Base-by-base conservation (phyloP, 1,140 invertebrate species). In the Lanistes nyassanus region DNA sequence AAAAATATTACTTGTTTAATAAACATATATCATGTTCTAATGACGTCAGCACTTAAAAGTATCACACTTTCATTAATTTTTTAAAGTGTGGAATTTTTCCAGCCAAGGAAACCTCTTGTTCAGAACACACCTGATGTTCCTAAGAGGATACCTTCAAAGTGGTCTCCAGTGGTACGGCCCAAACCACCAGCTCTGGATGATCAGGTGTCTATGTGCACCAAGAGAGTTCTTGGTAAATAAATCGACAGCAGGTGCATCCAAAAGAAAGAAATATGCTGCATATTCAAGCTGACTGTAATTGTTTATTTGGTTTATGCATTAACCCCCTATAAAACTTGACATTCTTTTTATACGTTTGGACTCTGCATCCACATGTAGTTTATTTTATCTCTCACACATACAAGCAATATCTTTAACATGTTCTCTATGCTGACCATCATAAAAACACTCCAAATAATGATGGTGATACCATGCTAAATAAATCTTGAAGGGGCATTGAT, bases 41-140 rank as follows among this genome's bases (percentile, higher is more conserved):
- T 7, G 39, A 7, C 6, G 6, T 42, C 13, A 42, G 13, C 6
- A 42, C 39, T 42, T 42, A 42, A 7, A 42, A 42, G 6, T 42
- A 13, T 42, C 39, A 13, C 42, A 13, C 19, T 13, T 47, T 47
- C 19, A 47, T 47, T 47, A 47, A 47, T 47, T 47, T 70, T n/a
- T 71, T 29, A 34, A 53, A 67, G n/a, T 42, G 42, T 34, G n/a
- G 21, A 26, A 26, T 29, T 36, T 72, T 77, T 77, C 19, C 72
- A 81, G 80, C 64, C 77, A 19, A 39, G 66, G 19, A 74, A 66
- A 26, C 74, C 75, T 29, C 55, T 75, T 29, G 81, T 82, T 19
- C 78, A 78, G 37, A 79, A 82, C 60, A 82, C 81, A 21, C 81
- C 81, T n/a, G 78, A 80, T 29, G 56, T 79, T 42, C 79, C 79